Evolutionary conservation across 2,797 vertebrate genomes (phyloP).

Genomic region (Neoniphon sammara): DNA sequence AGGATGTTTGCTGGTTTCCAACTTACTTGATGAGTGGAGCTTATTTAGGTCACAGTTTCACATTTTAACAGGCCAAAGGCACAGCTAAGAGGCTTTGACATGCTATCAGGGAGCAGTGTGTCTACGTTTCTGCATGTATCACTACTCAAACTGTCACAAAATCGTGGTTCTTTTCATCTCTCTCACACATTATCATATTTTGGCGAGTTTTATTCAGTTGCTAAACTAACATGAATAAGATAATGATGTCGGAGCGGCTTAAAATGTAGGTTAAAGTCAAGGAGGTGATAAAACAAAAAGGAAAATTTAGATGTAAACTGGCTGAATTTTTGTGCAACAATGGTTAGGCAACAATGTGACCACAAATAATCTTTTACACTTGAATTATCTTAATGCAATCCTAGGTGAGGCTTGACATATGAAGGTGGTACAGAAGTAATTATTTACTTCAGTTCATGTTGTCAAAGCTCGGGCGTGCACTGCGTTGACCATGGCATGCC

Average conservation of each 20-base stretch:
- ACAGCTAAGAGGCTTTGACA: slow-evolving; percentile 23
- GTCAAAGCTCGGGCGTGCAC: background rate
- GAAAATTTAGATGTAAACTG: too few relatives aligned
- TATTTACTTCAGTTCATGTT: background rate
- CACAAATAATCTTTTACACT: too few relatives aligned
- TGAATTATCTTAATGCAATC: too few relatives aligned
- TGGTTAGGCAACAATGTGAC: too few relatives aligned
- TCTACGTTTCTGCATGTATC: background rate
- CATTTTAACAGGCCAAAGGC: background rate
- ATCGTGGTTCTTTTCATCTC: background rate
- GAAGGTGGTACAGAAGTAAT: too few relatives aligned
- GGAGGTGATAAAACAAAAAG: too few relatives aligned
- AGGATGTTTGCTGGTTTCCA: background rate
- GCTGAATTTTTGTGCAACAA: too few relatives aligned
- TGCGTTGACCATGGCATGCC: background rate
- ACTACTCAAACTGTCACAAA: background rate
- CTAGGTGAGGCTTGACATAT: too few relatives aligned
- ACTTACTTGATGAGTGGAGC: slow-evolving; percentile 1
- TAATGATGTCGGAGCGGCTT: too few relatives aligned
- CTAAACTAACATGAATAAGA: too few relatives aligned
- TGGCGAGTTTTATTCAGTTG: too few relatives aligned
- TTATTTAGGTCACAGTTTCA: slow-evolving; percentile 33
- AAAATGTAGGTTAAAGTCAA: too few relatives aligned
- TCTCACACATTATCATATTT: background rate
- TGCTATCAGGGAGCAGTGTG: slow-evolving; percentile 1